Percentiles rank a stretch among this genome's conserved stretches.
These are phyloP conservation scores for Palaemon carinicauda DNA, from an alignment of 1,140 invertebrate species.

Conservation along the genomic window DNA sequence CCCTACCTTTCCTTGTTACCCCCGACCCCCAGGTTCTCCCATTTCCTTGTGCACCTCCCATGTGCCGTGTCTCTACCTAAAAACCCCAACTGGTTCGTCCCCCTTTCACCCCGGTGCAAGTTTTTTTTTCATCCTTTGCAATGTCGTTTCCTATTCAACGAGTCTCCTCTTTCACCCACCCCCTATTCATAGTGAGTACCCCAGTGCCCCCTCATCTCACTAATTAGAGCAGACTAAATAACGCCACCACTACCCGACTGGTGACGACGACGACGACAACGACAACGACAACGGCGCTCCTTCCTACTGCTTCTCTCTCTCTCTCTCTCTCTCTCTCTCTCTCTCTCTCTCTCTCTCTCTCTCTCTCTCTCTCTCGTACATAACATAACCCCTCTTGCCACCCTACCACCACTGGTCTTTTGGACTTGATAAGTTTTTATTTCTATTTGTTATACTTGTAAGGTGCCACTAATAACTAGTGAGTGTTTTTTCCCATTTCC, in stretches of 20 bases:
- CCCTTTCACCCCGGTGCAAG: neutral
- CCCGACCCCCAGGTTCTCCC: neutral
- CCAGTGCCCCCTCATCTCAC: conserved; percentile 43
- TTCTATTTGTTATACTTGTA: neutral
- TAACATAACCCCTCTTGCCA: too few relatives aligned
- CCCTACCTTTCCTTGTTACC: neutral
- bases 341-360: neutral
- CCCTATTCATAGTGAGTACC: neutral
- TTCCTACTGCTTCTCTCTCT: neutral
- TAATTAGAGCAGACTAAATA: conserved; percentile 52
- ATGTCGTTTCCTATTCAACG: conserved; percentile 35
- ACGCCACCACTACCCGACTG: neutral
- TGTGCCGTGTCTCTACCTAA: neutral
- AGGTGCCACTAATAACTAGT: neutral
- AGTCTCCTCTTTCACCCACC: neutral
- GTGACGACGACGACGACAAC: neutral
- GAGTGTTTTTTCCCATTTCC: neutral
- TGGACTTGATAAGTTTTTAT: neutral
- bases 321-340: neutral
- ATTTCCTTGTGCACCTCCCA: neutral
- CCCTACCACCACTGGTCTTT: neutral
- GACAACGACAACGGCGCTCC: neutral
- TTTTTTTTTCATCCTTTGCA: conserved; percentile 9
- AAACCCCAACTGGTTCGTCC: neutral
- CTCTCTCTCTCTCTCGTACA: neutral